phyloP scores from a whole-genome alignment of 2,888 invertebrate genomes.

The Synergus gifuensis region DNA sequence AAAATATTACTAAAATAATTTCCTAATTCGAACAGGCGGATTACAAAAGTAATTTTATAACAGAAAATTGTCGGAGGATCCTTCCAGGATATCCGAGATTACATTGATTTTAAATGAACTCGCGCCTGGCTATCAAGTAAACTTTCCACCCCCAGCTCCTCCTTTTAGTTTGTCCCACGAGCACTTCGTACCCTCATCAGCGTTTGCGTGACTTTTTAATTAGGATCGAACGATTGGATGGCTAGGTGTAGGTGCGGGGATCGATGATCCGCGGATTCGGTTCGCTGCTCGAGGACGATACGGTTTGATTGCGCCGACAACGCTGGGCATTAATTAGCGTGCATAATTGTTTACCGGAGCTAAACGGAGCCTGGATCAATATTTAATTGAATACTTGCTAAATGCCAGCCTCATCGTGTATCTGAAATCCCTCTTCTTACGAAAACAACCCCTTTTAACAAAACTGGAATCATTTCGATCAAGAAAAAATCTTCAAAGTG shows the following conservation, averaged over 20 bases:
- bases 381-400: conserved; percentile 75
- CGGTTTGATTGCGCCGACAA: conserved; percentile 73
- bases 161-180: not conserved
- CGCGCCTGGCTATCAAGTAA: not conserved
- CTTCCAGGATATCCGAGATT: not conserved
- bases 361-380: conserved; percentile 75
- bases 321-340: conserved; percentile 75
- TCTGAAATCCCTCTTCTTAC: not conserved
- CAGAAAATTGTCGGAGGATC: not conserved
- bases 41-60: not conserved
- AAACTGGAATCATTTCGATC: not conserved
- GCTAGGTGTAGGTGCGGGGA: conserved; percentile 31
- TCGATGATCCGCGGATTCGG: conserved; percentile 54
- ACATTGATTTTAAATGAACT: conserved; percentile 14
- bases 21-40: no score
- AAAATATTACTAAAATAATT: no score
- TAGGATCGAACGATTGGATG: not conserved
- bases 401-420: conserved; percentile 61
- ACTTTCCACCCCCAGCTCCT: not conserved
- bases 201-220: conserved; percentile 6
- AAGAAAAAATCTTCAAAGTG: not conserved
- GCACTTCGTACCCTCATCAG: not conserved
- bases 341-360: conserved; percentile 76
- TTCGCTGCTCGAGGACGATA: conserved; percentile 66
- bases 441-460: not conserved